phyloP scores from a whole-genome alignment of 2,888 invertebrate species.

The Himalopsyche tibetana region DNA sequence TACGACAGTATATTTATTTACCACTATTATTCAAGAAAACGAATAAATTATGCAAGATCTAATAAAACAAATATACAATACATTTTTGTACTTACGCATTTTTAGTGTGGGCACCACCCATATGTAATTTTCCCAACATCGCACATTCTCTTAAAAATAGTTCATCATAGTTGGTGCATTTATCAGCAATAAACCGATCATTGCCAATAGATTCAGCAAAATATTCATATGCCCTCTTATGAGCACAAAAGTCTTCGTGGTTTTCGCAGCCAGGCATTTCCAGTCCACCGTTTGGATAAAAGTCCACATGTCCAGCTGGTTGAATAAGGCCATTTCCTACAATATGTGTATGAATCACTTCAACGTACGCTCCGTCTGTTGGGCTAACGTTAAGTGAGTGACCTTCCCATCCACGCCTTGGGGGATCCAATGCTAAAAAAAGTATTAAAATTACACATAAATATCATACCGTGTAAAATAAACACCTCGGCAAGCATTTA shows the following conservation, averaged over 20 bases:
- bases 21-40: too few species aligned
- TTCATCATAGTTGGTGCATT: conserved; percentile 70
- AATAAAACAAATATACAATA: not conserved
- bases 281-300: conserved; percentile 72
- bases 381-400: not conserved
- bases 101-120: conserved; percentile 71
- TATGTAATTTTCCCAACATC: conserved; percentile 68
- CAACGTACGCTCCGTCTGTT: conserved; percentile 50
- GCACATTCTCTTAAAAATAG: conserved; percentile 69
- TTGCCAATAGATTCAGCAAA: conserved; percentile 65
- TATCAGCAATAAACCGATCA: conserved; percentile 70
- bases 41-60: too few species aligned
- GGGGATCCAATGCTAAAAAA: conserved; percentile 61
- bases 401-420: conserved; percentile 47
- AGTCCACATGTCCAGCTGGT: conserved; percentile 70
- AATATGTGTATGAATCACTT: conserved; percentile 52
- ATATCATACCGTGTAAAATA: too few species aligned
- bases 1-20: too few species aligned
- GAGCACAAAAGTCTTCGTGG: conserved; percentile 39
- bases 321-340: conserved; percentile 52
- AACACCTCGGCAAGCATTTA: too few species aligned
- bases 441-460: not conserved
- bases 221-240: conserved; percentile 46
- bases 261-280: conserved; percentile 71
- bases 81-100: conserved; percentile 68